Evolutionary conservation across 1,140 invertebrate species (phyloP).

Genomic region (Pogonus chalceus): DNA sequence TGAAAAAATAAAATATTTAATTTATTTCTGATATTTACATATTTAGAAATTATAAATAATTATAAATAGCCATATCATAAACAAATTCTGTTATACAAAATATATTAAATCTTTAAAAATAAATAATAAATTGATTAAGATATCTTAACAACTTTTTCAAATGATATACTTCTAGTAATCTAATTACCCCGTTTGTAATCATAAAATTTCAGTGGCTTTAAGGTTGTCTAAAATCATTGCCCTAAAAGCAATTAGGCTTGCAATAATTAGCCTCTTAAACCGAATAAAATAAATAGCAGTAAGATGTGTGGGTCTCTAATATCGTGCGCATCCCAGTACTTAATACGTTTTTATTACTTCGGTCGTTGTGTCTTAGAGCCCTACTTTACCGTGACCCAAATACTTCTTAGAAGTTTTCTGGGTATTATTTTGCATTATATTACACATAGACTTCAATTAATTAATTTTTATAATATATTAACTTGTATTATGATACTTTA

Average conservation of each 20-base stretch:
- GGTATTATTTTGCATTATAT: not conserved
- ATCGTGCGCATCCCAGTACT: not conserved
- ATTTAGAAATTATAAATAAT: too few species aligned
- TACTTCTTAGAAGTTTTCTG: not conserved
- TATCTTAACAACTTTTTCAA: too few species aligned
- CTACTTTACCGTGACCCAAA: not conserved
- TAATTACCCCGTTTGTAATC: not conserved
- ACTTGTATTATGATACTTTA: too few species aligned
- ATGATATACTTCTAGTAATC: too few species aligned
- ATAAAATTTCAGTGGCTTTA: not conserved
- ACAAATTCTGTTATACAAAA: too few species aligned
- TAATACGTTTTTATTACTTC: conserved; percentile 1
- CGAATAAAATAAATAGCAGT: not conserved
- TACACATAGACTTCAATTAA: not conserved
- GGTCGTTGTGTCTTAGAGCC: not conserved
- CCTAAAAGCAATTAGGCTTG: not conserved
- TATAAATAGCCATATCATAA: too few species aligned
- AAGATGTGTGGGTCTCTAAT: not conserved
- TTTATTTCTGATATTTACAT: too few species aligned
- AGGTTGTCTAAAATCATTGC: not conserved
- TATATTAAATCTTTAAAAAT: too few species aligned
- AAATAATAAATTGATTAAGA: too few species aligned
- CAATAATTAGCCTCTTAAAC: conserved; percentile 1
- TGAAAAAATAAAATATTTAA: too few species aligned
- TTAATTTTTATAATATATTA: too few species aligned